Conservation (phyloP, 2,888 invertebrate species). For the Therioaphis trifolii region DNA sequence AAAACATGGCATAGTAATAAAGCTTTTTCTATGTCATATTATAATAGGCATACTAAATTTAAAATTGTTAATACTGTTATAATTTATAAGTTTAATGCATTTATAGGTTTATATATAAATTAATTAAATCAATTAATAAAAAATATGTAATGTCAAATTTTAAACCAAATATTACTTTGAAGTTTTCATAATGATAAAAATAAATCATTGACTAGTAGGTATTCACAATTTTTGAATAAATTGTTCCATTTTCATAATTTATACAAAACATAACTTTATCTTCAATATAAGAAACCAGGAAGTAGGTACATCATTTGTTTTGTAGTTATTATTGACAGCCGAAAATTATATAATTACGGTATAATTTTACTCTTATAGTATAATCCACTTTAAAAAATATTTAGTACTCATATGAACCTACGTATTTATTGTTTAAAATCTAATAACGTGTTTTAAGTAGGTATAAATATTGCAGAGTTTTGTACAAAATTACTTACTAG, state of each 20-base stretch:
- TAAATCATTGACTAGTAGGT: no score
- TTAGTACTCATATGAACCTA: not conserved
- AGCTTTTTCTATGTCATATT: not conserved
- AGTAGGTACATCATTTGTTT: not conserved
- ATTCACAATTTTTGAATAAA: no score
- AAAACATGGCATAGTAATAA: not conserved
- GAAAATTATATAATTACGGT: not conserved
- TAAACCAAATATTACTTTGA: no score
- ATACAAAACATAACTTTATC: not conserved
- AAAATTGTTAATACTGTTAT: not conserved
- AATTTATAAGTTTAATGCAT: no score
- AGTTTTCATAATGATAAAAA: no score
- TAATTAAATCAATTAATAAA: no score
- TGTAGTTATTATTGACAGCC: not conserved
- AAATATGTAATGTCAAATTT: no score
- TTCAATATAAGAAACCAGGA: not conserved
- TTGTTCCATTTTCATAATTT: no score
- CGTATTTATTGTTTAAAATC: not conserved
- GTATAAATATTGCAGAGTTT: not conserved
- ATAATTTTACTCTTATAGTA: no score
- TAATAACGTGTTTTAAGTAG: not conserved
- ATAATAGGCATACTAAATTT: not conserved
- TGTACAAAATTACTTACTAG: not conserved
- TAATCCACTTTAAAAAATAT: not conserved
- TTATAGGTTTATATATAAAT: no score